A percentile compares a stretch with the other conserved stretches of the same genome.
These are phyloP conservation scores for Sturnira hondurensis DNA, from an alignment of 2,113 vertebrate species.

Conservation along the genomic window DNA sequence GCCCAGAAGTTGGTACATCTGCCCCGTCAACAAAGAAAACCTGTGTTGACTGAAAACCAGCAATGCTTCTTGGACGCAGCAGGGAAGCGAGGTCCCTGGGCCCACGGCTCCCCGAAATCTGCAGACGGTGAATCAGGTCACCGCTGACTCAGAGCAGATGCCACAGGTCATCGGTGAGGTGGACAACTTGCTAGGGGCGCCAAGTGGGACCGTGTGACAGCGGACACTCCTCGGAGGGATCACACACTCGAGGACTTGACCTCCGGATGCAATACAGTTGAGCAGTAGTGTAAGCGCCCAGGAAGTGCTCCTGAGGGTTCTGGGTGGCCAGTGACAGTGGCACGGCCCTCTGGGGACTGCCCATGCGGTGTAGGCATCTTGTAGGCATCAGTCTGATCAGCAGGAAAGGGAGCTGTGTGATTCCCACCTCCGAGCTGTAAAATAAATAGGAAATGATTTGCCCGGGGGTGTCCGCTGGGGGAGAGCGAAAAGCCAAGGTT, in stretches of 20 bases:
- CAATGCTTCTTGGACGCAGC: neutral
- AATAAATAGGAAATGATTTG: too few relatives aligned
- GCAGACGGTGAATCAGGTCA: neutral
- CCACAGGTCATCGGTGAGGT: fast-evolving
- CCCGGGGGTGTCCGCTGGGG: too few relatives aligned
- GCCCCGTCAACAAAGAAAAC: neutral
- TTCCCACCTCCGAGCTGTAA: neutral
- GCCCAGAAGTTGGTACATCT: neutral
- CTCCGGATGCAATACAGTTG: neutral
- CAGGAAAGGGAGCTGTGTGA: neutral
- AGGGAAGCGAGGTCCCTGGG: neutral
- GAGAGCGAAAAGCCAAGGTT: too few relatives aligned
- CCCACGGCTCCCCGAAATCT: fast-evolving
- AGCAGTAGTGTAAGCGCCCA: fast-evolving
- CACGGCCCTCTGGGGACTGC: neutral
- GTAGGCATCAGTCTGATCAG: neutral
- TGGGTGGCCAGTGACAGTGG: fast-evolving
- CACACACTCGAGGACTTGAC: neutral
- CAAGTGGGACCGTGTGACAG: fast-evolving
- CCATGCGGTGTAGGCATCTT: too few relatives aligned
- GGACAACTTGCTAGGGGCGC: neutral
- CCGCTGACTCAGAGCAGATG: fast-evolving
- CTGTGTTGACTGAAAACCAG: neutral
- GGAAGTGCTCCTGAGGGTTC: fast-evolving
- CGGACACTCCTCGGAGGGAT: too few relatives aligned